phyloP scores from a whole-genome alignment of 2,113 vertebrate genomes.

The Neodon shergylaensis region DNA sequence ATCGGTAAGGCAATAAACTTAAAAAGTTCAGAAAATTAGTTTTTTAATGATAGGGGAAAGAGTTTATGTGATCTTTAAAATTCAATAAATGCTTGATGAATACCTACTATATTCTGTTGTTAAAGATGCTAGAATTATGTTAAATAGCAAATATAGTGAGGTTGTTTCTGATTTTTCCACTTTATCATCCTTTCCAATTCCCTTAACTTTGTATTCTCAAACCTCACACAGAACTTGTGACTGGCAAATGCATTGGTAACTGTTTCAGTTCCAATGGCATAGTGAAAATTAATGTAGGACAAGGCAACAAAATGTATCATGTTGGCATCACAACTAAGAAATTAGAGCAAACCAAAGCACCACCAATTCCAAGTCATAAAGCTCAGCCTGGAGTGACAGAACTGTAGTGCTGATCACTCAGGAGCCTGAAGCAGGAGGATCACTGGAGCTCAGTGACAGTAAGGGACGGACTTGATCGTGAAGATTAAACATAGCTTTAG shows the following conservation, averaged over 20 bases:
- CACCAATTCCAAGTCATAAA: not conserved
- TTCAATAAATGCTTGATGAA: not conserved
- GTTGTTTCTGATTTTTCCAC: not conserved
- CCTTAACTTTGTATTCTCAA: constrained; percentile 44
- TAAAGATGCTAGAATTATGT: not conserved
- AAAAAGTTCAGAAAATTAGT: constrained; percentile 4
- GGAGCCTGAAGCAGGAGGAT: not conserved
- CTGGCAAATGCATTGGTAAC: constrained; percentile 22
- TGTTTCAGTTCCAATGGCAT: not conserved
- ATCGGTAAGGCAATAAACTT: not conserved
- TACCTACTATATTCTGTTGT: not conserved
- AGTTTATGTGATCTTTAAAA: constrained; percentile 22
- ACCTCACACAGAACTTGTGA: constrained; percentile 48
- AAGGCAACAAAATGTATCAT: not conserved
- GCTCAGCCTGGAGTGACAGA: not conserved
- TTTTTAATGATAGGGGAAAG: constrained; percentile 35
- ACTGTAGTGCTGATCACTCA: not conserved
- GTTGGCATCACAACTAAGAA: constrained; percentile 6
- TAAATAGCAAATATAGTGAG: not conserved
- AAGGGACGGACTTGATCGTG: not conserved
- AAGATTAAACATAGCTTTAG: constrained; percentile 51
- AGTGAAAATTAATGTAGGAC: not conserved
- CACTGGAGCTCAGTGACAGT: not conserved
- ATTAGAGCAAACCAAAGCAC: constrained; percentile 53
- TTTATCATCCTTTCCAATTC: not conserved